Base-by-base conservation (phyloP, 2,888 invertebrate species). In the Chymomyza fuscimana region DNA sequence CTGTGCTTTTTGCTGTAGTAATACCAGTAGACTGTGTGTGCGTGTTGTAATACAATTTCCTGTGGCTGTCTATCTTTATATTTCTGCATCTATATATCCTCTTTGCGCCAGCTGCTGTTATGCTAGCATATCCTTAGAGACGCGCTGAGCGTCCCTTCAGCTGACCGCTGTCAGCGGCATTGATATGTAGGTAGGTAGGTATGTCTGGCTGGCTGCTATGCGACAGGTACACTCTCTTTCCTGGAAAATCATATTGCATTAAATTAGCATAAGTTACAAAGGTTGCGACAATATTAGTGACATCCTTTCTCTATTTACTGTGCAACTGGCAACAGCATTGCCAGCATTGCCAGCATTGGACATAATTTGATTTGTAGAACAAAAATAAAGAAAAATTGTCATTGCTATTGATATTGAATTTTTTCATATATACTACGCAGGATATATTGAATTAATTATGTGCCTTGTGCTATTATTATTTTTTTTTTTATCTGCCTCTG, bases 21-120 rank as follows among this genome's bases (percentile, higher is more conserved):
- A 6, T 54, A 54, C 54, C 9, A 19, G 5, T 22, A 7, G 7
- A n/a, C 54, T 12, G 5, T 46, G 5, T 46, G 16, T 16, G 6
- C 7, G 7, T 54, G 54, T 54, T 54, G 54, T 54, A 54, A 54
- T 22, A n/a, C 54, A 54, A 54, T 54, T 54, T 54, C 54, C 54
- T 54, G 40, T 46, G 10, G 10, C 40, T 46, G 40, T 46, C 40
- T 46, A 46, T 12, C 40, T 46, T n/a, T 1, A 12, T 46, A 46
- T 46, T 2, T 12, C 4, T 54, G 2, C 19, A 19, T 22, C 16
- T 19, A 54, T 16, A 32, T 7, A 32, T 32, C 7, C 25, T 4
- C 25, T 25, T 36, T 36, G 7, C 51, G n/a, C n/a, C 54, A 19
- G 54, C 22, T 22, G 16, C 16, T 19, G 54, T 19, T 2, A 9